Evolutionary conservation across 2,113 vertebrate species (phyloP).

Genomic region (Cyprinus carpio): DNA sequence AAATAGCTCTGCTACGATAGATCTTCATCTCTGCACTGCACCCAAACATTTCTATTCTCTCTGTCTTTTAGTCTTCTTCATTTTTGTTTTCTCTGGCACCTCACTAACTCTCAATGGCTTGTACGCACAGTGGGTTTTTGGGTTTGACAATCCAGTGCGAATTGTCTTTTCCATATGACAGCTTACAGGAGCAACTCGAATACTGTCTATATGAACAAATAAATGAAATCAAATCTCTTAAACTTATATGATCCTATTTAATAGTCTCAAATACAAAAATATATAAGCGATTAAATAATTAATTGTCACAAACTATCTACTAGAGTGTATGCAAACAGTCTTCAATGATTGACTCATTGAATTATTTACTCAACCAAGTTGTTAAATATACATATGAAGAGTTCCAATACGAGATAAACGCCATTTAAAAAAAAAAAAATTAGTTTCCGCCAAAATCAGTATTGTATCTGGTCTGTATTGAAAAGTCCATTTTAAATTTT

Average conservation of each 20-base stretch:
- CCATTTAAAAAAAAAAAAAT: too few species aligned
- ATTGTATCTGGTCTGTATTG: too few species aligned
- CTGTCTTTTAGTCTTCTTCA: neutral
- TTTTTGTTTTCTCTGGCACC: conserved; percentile 2
- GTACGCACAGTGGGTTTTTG: neutral
- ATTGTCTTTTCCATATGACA: neutral
- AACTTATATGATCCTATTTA: too few species aligned
- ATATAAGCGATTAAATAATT: neutral
- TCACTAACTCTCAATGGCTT: neutral
- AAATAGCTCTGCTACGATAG: conserved; percentile 1
- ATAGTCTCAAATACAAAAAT: too few species aligned
- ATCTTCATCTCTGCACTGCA: conserved; percentile 47
- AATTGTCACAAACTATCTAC: too few species aligned
- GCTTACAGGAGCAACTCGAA: neutral
- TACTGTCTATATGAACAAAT: neutral
- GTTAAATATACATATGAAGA: too few species aligned
- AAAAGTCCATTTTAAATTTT: too few species aligned
- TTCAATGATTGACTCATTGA: neutral
- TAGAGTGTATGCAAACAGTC: too few species aligned
- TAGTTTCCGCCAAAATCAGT: too few species aligned
- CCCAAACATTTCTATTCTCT: conserved; percentile 41
- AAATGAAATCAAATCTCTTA: neutral
- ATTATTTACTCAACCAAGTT: neutral
- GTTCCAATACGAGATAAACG: too few species aligned
- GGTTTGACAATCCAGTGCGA: neutral